Conservation (phyloP, 1,140 invertebrate genomes). For the Centruroides sculpturatus region DNA sequence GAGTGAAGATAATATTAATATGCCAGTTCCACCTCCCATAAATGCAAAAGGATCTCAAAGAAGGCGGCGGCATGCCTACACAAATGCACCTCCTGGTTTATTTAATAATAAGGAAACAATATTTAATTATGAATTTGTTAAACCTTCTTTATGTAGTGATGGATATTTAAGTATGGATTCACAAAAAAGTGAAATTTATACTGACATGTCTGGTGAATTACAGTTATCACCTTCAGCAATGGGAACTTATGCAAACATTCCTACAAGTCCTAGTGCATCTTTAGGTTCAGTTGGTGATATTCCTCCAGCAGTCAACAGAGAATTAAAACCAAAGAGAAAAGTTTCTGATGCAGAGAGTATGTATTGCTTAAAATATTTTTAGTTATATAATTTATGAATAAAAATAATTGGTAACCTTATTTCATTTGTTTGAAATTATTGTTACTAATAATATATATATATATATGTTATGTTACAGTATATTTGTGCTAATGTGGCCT, state of each 20-base stretch:
- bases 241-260: constrained; percentile 15
- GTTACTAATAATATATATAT: no score
- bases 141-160: constrained; percentile 9
- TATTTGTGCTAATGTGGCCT: no score
- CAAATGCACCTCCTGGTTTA: constrained; percentile 43
- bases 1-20: constrained; percentile 24
- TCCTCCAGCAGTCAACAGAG: constrained; percentile 59
- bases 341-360: constrained; percentile 22
- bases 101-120: constrained; percentile 16
- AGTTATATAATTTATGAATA: no score
- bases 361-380: not conserved
- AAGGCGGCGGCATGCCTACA: constrained; percentile 44
- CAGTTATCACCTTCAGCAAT: constrained; percentile 9
- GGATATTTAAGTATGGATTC: constrained; percentile 11
- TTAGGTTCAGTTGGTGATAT: constrained; percentile 39
- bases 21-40: constrained; percentile 10
- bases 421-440: no score
- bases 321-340: constrained; percentile 52
- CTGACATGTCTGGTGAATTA: constrained; percentile 12
- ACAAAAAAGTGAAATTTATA: constrained; percentile 8
- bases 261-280: constrained; percentile 15
- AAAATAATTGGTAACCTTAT: no score
- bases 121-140: constrained; percentile 18
- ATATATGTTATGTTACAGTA: no score
- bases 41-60: constrained; percentile 9